Evolutionary conservation across 2,113 vertebrate species (phyloP).

Genomic region (Paratilapia polleni): DNA sequence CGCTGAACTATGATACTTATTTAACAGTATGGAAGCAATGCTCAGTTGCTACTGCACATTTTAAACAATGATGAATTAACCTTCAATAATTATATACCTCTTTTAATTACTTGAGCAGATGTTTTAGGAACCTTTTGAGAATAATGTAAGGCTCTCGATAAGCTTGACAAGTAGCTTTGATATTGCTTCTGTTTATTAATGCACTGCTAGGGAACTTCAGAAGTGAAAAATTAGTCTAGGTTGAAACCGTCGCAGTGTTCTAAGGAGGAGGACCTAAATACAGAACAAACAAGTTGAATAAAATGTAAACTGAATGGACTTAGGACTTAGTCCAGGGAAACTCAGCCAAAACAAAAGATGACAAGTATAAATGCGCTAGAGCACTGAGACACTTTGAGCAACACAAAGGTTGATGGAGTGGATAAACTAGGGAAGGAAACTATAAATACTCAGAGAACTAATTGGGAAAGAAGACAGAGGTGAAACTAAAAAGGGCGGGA

Average conservation of each 20-base stretch:
- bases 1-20: not conserved
- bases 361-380: not conserved
- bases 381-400: not conserved
- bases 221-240: slow-evolving; percentile 20
- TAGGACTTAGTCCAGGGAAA: not conserved
- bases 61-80: slow-evolving; percentile 23
- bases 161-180: slow-evolving; percentile 20
- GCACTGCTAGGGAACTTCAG: not conserved
- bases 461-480: not conserved
- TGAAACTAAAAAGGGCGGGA: not conserved
- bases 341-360: not conserved
- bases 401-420: not conserved
- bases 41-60: not conserved
- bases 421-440: not conserved
- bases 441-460: not conserved
- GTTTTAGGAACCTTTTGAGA: not conserved
- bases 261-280: not conserved
- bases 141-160: not conserved
- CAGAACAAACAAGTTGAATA: not conserved
- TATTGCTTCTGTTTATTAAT: not conserved
- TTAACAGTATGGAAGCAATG: not conserved
- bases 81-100: slow-evolving; percentile 14
- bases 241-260: not conserved
- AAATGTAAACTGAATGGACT: not conserved
- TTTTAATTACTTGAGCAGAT: slow-evolving; percentile 19